Evolutionary conservation across 2,888 invertebrate species (phyloP), one percentile per base, ranked within the genome.

Genomic region (Trissolcus japonicus): DNA sequence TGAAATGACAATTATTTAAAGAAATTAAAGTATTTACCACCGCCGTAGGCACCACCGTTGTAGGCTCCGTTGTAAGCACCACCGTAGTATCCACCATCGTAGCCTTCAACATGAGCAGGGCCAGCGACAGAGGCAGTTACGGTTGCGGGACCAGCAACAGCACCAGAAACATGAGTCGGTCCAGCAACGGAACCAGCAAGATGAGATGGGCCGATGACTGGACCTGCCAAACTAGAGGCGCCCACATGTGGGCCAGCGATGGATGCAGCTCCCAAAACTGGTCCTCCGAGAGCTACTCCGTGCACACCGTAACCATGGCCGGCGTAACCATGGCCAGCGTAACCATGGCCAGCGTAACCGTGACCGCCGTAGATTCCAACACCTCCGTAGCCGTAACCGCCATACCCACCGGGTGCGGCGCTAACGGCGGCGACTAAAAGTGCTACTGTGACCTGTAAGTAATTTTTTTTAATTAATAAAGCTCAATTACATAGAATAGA

Each of bases 111-210:
- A 40, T 86, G 84, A 7, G 87, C 86, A 0, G 86, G 86, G 2
- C 87, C 87, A 46, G 87, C 87, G 6, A 88, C 84, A 2, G 87
- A 88, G 4, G 85, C 83, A 0, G 86, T 85, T 4, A 88, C 86
- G 1, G 86, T 82, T 1, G 88, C 85, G 0, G 87, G 85, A 4
- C 87, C 88, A 60, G 88, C 86, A 16, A 89, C 86, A 7, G 88
- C 88, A 0, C 89, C 89, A n/a, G 87, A 86, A 13, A 89, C 88
- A 35, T 86, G 87, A 7, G 81, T 86, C 0, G 87, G 85, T 17
- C 87, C 87, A 29, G 87, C 84, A 0, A 86, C 84, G 0, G 88
- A 84, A 4, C 89, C 89, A 9, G 87, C 83, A 1, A 88, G 78
- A 71, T 82, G 86, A 4, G 87, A 81, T 0, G 88, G 86, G 25